A percentile compares a stretch with the other conserved stretches of the same genome.
Conservation (phyloP, 1,140 invertebrate species). For the Bursaphelenchus mucronatus region DNA sequence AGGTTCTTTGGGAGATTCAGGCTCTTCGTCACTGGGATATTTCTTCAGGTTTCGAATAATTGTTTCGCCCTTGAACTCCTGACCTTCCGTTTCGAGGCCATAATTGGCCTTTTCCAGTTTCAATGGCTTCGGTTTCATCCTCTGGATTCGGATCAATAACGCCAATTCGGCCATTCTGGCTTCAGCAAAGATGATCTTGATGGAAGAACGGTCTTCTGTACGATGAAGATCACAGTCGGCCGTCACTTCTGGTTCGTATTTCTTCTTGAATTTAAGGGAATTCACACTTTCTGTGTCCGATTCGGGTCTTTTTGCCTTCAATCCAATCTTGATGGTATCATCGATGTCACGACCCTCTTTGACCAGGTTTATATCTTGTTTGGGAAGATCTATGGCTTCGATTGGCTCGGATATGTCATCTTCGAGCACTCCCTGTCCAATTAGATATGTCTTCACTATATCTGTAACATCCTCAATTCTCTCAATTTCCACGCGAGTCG, state of each 20-base stretch:
- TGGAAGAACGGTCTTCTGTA: conserved; percentile 25
- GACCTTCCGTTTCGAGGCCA: conserved; percentile 29
- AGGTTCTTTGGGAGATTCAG: conserved; percentile 19
- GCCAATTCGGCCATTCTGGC: conserved; percentile 4
- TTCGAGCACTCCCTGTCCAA: conserved; percentile 38
- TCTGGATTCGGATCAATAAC: conserved; percentile 21
- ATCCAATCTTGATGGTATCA: conserved; percentile 26
- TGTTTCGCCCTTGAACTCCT: conserved; percentile 21
- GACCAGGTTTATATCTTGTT: conserved; percentile 27
- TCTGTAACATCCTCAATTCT: conserved; percentile 49
- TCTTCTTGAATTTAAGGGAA: conserved; percentile 21
- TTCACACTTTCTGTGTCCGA: conserved; percentile 45
- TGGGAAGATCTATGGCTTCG: conserved; percentile 36
- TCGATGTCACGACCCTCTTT: conserved; percentile 38
- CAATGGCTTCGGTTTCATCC: conserved; percentile 6
- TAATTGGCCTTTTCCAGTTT: conserved; percentile 21
- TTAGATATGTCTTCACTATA: conserved; percentile 48
- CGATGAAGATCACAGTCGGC: conserved; percentile 28
- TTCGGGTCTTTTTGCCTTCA: conserved; percentile 15
- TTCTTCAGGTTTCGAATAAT: conserved; percentile 5
- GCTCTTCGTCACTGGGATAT: conserved; percentile 31
- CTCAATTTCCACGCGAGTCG: conserved; percentile 46
- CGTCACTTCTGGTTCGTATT: conserved; percentile 9
- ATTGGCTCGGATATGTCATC: conserved; percentile 32
- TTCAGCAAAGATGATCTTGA: conserved; percentile 34